Percentiles rank a stretch among this genome's conserved stretches.
phyloP scores from a whole-genome alignment of 2,113 vertebrate species.

The Sula dactylatra region DNA sequence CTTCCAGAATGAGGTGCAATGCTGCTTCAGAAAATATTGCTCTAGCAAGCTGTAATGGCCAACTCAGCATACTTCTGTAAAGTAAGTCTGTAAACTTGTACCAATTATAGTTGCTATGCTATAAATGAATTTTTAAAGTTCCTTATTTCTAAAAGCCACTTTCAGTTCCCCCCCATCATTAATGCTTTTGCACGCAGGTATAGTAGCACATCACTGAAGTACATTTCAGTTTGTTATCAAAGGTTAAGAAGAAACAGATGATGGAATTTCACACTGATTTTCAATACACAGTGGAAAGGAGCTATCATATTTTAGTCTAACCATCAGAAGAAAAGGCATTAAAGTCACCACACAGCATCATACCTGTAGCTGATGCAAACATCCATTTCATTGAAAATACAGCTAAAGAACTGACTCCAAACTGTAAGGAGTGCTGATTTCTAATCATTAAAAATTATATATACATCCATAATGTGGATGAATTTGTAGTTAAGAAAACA shows the following conservation, averaged over 20 bases:
- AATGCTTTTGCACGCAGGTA: not conserved
- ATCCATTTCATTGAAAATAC: not conserved
- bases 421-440: not conserved
- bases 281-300: not conserved
- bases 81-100: not conserved
- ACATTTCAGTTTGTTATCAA: not conserved
- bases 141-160: not conserved
- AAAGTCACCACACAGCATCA: not conserved
- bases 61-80: not conserved
- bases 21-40: conserved; percentile 24
- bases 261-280: conserved; percentile 8
- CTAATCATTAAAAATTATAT: not conserved
- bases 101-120: not conserved
- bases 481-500: not conserved
- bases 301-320: not conserved
- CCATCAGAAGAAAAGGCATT: not conserved
- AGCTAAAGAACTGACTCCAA: not conserved
- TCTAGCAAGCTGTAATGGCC: not conserved
- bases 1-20: conserved; percentile 35
- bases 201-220: not conserved
- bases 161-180: not conserved
- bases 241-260: not conserved
- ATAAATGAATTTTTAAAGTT: not conserved
- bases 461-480: not conserved
- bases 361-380: not conserved